Conservation (phyloP, 2,113 vertebrate species). For the Eudorcas thomsonii region DNA sequence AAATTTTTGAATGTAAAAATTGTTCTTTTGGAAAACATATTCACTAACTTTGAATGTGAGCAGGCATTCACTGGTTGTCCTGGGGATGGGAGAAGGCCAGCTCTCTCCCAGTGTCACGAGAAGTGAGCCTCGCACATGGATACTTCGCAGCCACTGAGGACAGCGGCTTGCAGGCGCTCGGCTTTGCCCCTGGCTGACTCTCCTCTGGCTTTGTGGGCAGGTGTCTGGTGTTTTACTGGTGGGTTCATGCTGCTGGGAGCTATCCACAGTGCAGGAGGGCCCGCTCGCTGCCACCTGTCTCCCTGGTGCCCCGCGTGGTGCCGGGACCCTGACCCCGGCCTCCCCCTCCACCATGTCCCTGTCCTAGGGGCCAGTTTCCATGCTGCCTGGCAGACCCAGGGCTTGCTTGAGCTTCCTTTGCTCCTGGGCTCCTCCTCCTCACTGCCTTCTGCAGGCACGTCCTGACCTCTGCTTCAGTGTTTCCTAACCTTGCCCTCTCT, state of each 20-base stretch:
- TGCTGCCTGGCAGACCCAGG: background rate
- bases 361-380: background rate
- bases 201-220: background rate
- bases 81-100: too few species aligned
- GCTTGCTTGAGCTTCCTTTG: accelerated
- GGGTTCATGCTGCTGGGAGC: background rate
- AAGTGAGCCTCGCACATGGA: background rate
- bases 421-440: background rate
- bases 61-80: too few species aligned
- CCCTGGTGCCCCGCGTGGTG: accelerated
- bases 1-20: background rate
- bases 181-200: background rate
- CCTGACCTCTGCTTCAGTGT: background rate
- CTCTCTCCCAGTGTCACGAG: accelerated
- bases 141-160: background rate
- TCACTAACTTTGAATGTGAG: background rate
- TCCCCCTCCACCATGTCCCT: background rate
- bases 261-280: accelerated
- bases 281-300: accelerated
- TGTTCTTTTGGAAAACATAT: background rate
- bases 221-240: too few species aligned
- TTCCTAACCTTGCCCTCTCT: background rate
- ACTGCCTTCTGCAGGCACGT: too few species aligned
- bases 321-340: accelerated
- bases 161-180: too few species aligned